Evolutionary conservation across 2,888 invertebrate species (phyloP), one percentile per base, ranked within the genome.

Genomic region (Liposcelis brunnea): DNA sequence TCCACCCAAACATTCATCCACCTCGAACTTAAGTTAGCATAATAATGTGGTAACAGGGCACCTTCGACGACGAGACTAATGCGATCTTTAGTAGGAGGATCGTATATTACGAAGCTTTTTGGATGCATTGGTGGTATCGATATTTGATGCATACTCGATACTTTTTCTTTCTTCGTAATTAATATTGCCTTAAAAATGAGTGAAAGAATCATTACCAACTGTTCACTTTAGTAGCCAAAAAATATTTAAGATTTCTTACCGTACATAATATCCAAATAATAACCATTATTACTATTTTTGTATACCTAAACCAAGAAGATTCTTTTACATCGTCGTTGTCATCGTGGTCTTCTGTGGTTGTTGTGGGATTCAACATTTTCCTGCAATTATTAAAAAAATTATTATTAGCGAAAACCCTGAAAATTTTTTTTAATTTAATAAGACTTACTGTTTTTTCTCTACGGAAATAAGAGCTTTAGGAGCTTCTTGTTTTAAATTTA

Each of bases 101-200:
- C 55, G 3, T 49, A 36, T 26, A 64, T 51, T 53, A 52, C 50
- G 49, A 54, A 57, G 47, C 50, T 55, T 58, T 31, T 36, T 11
- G 14, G 12, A 26, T 6, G 43, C n/a, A 19, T 5, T 1, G 66
- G 65, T 2, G 71, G 67, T 46, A 81, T 65, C 2, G 73, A 74
- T 1, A 82, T 66, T 54, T 77, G 74, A 54, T 75, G 74, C 42
- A 68, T 63, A 15, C 69, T 61, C 5, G 43, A 44, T 31, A 74
- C 69, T 55, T 72, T 77, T 53, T 80, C 82, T 50, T 71, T 75
- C 55, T 75, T 80, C 54, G 73, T 67, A 64, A 81, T 73, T 50
- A 84, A 68, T 7, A 74, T 69, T 3, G 70, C 32, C 65, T 65
- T 52, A 3, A 53, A 54, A 31, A 42, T 15, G 37, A 12, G 2